These are phyloP conservation scores for Reticulitermes speratus DNA, from an alignment of 1,140 invertebrate genomes.

Conservation along the genomic window DNA sequence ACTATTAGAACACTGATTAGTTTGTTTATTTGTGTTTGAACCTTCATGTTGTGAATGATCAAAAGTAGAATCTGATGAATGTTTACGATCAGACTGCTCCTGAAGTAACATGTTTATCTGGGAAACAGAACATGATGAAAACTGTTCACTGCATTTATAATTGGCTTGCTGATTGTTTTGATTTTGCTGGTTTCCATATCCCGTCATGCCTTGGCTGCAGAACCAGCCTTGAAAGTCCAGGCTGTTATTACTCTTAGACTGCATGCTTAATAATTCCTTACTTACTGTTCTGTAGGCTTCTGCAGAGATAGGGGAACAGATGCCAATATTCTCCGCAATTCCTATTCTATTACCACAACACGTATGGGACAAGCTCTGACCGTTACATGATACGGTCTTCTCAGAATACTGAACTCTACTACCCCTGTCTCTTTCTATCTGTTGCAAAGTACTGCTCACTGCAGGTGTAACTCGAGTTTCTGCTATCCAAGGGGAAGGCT, in stretches of 20 bases:
- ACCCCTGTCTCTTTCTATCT: constrained; percentile 21
- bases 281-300: constrained; percentile 19
- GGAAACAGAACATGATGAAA: constrained; percentile 26
- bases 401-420: constrained; percentile 15
- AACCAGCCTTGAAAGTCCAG: constrained; percentile 29
- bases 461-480: constrained; percentile 25
- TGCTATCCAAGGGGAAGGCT: constrained; percentile 28
- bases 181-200: constrained; percentile 28
- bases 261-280: constrained; percentile 14
- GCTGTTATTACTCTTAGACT: constrained; percentile 18
- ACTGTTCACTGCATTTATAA: constrained; percentile 34
- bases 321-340: constrained; percentile 23
- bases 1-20: neutral
- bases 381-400: constrained; percentile 21
- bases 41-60: neutral
- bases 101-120: constrained; percentile 26
- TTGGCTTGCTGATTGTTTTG: constrained; percentile 23
- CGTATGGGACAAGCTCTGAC: constrained; percentile 19
- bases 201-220: constrained; percentile 29
- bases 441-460: constrained; percentile 13
- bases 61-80: neutral
- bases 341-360: constrained; percentile 28
- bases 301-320: constrained; percentile 21
- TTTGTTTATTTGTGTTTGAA: constrained; percentile 18
- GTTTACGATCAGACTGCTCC: constrained; percentile 23